Conservation (phyloP, 1,140 invertebrate species). For the Tetramorium simillimum region DNA sequence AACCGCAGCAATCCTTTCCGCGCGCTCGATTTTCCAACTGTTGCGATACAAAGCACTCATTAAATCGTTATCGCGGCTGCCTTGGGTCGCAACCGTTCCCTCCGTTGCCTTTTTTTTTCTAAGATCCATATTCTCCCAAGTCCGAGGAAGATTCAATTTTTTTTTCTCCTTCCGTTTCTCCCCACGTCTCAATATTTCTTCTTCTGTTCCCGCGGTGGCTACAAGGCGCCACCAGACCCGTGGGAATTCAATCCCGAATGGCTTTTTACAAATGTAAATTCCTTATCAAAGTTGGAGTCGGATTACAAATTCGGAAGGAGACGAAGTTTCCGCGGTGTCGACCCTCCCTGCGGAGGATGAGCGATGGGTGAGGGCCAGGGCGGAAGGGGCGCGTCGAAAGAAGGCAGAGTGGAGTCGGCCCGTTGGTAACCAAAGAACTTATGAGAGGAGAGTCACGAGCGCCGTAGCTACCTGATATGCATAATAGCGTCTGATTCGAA, state of each 20-base stretch:
- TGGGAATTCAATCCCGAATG: constrained; percentile 76
- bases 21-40: constrained; percentile 23
- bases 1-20: neutral
- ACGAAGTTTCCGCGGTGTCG: constrained; percentile 74
- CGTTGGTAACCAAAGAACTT: constrained; percentile 76
- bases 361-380: constrained; percentile 27
- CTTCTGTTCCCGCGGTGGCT: constrained; percentile 23
- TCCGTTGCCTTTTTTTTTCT: neutral
- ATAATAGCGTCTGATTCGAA: constrained; percentile 80
- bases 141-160: constrained; percentile 7
- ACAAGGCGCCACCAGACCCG: constrained; percentile 36
- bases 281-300: constrained; percentile 79
- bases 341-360: constrained; percentile 46
- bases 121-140: constrained; percentile 6
- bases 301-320: constrained; percentile 80
- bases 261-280: constrained; percentile 82
- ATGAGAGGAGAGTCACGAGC: constrained; percentile 74
- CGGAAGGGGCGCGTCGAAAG: constrained; percentile 36
- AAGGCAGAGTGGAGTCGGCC: constrained; percentile 61
- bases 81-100: neutral
- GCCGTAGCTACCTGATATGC: constrained; percentile 77
- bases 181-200: constrained; percentile 51
- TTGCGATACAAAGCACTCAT: constrained; percentile 6
- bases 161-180: neutral
- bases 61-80: constrained; percentile 6